These are phyloP conservation scores for Bubo scandiacus DNA, from an alignment of 2,113 vertebrate genomes.

Conservation along the genomic window DNA sequence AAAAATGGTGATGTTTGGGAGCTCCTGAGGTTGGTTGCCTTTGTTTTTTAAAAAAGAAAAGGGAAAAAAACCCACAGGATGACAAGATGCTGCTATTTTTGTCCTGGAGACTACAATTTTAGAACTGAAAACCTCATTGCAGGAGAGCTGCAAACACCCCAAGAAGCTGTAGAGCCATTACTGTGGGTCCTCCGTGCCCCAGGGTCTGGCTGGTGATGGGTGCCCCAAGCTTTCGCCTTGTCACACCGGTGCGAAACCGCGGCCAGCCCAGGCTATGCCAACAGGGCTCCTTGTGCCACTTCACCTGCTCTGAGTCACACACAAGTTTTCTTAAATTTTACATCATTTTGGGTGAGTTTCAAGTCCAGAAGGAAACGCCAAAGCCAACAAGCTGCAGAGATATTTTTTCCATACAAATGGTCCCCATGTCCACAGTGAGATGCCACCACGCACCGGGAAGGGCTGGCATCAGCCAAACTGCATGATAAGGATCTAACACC, in stretches of 20 bases:
- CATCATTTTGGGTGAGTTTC: accelerated
- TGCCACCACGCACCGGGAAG: accelerated
- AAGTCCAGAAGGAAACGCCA: accelerated
- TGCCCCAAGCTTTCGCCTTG: neutral
- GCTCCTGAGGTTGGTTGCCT: neutral
- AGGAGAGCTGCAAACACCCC: neutral
- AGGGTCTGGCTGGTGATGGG: neutral
- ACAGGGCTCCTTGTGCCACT: accelerated
- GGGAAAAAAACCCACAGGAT: accelerated
- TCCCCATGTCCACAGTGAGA: accelerated
- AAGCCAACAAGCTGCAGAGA: accelerated
- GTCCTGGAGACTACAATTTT: accelerated
- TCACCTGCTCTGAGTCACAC: accelerated
- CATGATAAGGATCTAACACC: neutral
- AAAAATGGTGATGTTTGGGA: accelerated
- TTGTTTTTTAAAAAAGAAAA: neutral
- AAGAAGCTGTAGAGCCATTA: accelerated
- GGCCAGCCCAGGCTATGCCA: neutral
- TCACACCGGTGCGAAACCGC: accelerated
- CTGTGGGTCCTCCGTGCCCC: accelerated
- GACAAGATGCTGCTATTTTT: neutral
- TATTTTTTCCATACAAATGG: accelerated
- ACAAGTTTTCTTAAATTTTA: accelerated
- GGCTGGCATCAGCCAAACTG: neutral
- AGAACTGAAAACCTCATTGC: neutral